These are phyloP conservation scores for Nezara viridula DNA, from an alignment of 2,888 invertebrate species.

Conservation along the genomic window DNA sequence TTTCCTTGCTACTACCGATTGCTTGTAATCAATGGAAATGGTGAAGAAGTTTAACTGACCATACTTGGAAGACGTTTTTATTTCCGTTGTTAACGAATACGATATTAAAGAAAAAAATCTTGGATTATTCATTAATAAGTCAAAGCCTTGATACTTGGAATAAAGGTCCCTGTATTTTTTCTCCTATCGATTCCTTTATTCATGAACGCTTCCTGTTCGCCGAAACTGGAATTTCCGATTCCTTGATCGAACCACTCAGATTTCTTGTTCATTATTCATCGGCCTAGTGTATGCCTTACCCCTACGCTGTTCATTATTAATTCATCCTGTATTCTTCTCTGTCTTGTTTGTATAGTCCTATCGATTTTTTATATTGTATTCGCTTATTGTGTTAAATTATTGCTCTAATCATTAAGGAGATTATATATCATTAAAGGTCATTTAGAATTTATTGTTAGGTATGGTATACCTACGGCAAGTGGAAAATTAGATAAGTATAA, in stretches of 20 bases:
- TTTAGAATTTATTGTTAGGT: no score
- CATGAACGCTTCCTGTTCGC: neutral
- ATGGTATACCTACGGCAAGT: no score
- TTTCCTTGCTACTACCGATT: no score
- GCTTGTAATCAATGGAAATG: no score
- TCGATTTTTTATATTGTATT: no score
- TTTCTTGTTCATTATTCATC: slow-evolving; percentile 8
- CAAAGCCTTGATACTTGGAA: neutral
- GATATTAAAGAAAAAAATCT: neutral
- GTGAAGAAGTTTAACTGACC: no score
- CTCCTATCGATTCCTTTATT: neutral
- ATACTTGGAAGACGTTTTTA: no score
- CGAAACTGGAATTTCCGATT: neutral
- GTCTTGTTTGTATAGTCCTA: neutral
- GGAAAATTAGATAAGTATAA: no score
- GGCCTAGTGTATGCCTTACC: neutral
- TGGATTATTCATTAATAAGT: neutral
- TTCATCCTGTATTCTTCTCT: neutral
- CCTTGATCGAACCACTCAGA: slow-evolving; percentile 15
- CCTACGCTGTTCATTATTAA: neutral
- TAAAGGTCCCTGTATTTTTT: neutral
- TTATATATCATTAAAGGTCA: no score
- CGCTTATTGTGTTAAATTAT: no score
- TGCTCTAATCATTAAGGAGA: no score
- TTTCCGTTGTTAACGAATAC: neutral